phyloP scores from a whole-genome alignment of 2,797 vertebrate genomes.

The Choloepus didactylus region DNA sequence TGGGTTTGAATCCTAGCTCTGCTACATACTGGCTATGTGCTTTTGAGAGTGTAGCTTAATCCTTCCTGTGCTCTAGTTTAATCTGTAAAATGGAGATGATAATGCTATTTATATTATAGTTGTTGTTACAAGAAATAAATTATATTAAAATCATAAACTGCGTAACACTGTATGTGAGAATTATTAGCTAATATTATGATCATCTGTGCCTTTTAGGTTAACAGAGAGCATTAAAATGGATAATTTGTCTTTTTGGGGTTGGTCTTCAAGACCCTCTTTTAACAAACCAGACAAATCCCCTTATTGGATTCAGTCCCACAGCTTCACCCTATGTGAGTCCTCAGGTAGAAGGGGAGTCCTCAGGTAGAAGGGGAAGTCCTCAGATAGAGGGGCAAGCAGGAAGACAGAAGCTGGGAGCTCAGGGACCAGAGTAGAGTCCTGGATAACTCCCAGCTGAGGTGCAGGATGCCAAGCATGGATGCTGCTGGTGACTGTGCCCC shows the following conservation, averaged over 20 bases:
- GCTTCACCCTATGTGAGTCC: not conserved
- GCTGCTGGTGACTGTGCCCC: fast-evolving
- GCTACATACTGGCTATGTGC: not conserved
- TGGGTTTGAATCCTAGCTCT: not conserved
- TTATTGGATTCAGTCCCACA: not conserved
- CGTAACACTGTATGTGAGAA: not conserved
- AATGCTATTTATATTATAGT: not conserved
- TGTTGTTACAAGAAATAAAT: not conserved
- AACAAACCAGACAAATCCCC: not conserved
- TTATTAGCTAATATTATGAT: not conserved
- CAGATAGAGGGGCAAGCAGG: not conserved
- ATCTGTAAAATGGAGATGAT: not conserved
- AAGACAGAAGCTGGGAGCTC: not conserved
- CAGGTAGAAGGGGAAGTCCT: not conserved
- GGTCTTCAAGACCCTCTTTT: not conserved
- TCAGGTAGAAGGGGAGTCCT: not conserved
- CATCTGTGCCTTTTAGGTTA: not conserved
- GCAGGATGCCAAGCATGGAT: not conserved
- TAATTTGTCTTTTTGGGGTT: not conserved
- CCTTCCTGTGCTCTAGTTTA: not conserved
- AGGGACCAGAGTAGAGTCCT: not conserved
- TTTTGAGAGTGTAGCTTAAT: not conserved
- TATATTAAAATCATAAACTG: not conserved
- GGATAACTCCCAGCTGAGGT: not conserved
- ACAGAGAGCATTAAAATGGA: not conserved